Conservation (phyloP, 2,797 vertebrate species). For the Pogonophryne albipinna region DNA sequence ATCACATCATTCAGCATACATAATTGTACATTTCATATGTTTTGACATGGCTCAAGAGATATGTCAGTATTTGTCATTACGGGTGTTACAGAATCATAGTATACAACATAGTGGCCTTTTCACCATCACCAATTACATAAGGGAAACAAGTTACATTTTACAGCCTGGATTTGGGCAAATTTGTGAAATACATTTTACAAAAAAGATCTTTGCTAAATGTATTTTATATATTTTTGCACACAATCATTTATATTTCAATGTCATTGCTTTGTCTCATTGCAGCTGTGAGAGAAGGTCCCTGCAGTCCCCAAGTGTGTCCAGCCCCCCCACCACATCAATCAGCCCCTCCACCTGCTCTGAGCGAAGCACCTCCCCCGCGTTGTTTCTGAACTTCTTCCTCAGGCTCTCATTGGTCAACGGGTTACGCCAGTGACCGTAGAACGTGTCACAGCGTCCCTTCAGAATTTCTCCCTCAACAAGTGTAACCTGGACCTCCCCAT, state of each 20-base stretch:
- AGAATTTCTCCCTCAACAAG: slow-evolving; percentile 85
- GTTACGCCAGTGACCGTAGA: slow-evolving; percentile 94
- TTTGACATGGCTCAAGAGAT: not conserved
- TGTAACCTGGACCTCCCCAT: slow-evolving; percentile 87
- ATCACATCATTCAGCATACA: too few species aligned
- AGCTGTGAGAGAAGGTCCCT: slow-evolving; percentile 83
- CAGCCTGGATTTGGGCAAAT: not conserved
- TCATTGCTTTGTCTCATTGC: slow-evolving; percentile 60
- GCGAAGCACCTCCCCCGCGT: slow-evolving; percentile 83
- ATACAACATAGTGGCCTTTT: too few species aligned
- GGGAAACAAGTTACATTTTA: not conserved
- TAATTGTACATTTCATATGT: not conserved
- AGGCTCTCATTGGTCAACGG: slow-evolving; percentile 89
- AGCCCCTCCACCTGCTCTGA: slow-evolving; percentile 83
- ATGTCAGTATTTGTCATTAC: too few species aligned
- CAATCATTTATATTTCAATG: not conserved
- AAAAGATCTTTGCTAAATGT: not conserved
- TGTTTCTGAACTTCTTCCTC: slow-evolving; percentile 88
- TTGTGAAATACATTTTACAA: not conserved
- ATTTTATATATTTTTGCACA: not conserved
- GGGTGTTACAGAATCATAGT: too few species aligned
- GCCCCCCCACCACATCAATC: slow-evolving; percentile 83
- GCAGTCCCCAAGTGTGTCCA: slow-evolving; percentile 84
- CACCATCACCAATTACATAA: not conserved
- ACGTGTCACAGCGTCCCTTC: slow-evolving; percentile 88